Evolutionary conservation across 2,888 invertebrate species (phyloP).

Genomic region (Protophormia terraenovae): DNA sequence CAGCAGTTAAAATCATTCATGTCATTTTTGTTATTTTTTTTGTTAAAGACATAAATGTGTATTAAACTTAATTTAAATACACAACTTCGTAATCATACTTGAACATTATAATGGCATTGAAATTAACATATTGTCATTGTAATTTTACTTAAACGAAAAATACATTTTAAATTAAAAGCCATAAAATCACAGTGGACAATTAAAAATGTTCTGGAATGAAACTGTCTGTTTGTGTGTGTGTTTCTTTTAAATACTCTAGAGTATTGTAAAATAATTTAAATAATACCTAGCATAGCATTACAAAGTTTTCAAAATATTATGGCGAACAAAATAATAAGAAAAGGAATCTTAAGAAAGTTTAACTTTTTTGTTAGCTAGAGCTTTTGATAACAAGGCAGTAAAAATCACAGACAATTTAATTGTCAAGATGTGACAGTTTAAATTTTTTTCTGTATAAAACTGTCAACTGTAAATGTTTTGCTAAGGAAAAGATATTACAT

Average conservation of each 20-base stretch:
- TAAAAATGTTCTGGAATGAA: constrained; percentile 5
- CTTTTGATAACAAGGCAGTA: constrained; percentile 2
- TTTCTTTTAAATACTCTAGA: constrained; percentile 27
- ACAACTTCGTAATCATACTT: background rate
- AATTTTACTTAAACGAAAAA: constrained; percentile 2
- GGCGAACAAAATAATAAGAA: background rate
- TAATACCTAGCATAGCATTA: background rate
- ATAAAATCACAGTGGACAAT: constrained; percentile 42
- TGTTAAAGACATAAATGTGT: background rate
- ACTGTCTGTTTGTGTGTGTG: too few relatives aligned
- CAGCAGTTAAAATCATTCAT: constrained; percentile 16
- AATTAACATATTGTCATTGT: constrained; percentile 31
- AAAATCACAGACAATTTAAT: constrained; percentile 40
- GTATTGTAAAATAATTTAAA: constrained; percentile 39
- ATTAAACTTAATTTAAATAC: background rate
- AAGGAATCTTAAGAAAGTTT: background rate
- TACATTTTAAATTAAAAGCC: constrained; percentile 42
- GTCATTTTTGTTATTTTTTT: background rate
- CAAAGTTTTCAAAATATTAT: background rate
- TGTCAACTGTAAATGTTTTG: background rate
- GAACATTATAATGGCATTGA: background rate
- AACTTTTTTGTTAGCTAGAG: background rate
- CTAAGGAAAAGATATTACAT: background rate
- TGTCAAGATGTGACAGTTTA: constrained; percentile 55
- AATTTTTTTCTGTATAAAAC: constrained; percentile 2